Base-by-base conservation (phyloP, 1,140 invertebrate genomes). In the Drosophila takahashii region DNA sequence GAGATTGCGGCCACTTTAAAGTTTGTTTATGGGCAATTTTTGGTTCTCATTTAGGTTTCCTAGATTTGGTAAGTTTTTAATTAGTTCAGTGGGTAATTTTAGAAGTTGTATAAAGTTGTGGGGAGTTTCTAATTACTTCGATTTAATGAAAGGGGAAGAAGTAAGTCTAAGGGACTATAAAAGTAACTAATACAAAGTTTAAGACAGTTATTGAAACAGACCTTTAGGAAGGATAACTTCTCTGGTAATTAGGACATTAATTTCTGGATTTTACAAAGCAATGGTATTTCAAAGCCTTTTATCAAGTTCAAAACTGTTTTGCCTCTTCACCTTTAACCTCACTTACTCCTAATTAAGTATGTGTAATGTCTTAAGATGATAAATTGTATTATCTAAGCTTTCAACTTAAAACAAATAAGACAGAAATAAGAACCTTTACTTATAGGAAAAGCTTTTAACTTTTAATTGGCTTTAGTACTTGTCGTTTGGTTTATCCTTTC, bases 1-100 rank as follows among this genome's bases (percentile, higher is more conserved):
- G 29, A 34, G 48, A 15, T 34, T 51, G 29, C 26, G 48, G 29
- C 0, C 29, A 32, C 48, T 51, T 51, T 34, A 51, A 34, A 51
- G 48, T 51, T 51, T 11, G 15, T 51, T 34, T 34, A 29, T 1
- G 1, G 47, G 3, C 2, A 42, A 48, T 48, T 48, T 48, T 47
- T 48, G 8, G n/a, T 15, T 2, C 6, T 3, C 26, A 8, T 29
- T 50, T 4, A 2, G n/a, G 15, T 8, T 7, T 32, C 16, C 10
- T 7, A 34, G 48, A 51, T 32, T 51, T 34, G 0, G 0, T 3
- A 51, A 13, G 48, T 34, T 29, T 34, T 16, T n/a, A 48, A 48
- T 29, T 32, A 48, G 9, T 29, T 27, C 2, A 1, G 15, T 11
- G 29, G 4, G 11, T 34, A 11, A 9, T 9, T 39, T 15, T 13